phyloP scores from a whole-genome alignment of 2,113 vertebrate genomes.

The Plotosus lineatus region DNA sequence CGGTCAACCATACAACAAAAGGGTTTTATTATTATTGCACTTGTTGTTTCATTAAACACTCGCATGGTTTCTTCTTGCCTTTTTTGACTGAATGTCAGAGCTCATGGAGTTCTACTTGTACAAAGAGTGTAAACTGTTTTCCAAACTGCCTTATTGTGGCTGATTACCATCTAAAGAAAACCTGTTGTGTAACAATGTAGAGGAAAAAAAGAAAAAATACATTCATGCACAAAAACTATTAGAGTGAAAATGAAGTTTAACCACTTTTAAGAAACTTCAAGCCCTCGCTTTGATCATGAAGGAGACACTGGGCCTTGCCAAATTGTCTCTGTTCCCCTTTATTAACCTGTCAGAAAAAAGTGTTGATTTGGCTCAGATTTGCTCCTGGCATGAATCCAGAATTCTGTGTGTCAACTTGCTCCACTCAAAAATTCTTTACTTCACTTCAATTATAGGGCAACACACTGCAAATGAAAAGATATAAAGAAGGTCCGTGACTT shows the following conservation, averaged over 20 bases:
- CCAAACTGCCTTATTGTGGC: not conserved
- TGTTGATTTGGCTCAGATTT: not conserved
- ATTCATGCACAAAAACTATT: not conserved
- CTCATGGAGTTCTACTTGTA: not conserved
- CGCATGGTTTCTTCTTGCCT: not conserved
- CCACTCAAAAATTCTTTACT: not conserved
- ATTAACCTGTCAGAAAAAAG: not conserved
- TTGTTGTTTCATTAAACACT: not conserved
- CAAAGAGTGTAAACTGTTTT: not conserved
- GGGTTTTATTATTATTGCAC: not conserved
- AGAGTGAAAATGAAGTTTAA: not conserved
- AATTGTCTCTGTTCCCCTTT: not conserved
- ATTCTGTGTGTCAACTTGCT: not conserved
- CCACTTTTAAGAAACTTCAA: constrained; percentile 1
- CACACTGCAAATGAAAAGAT: not conserved
- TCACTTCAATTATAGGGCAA: not conserved
- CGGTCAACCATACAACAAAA: not conserved
- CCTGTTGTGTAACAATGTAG: not conserved
- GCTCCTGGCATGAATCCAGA: not conserved
- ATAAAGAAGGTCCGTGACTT: not conserved
- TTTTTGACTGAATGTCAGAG: not conserved
- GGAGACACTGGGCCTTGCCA: not conserved
- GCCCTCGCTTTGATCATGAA: not conserved
- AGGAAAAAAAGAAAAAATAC: no score
- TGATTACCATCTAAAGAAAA: constrained; percentile 19